Evolutionary conservation across 1,140 invertebrate species (phyloP).

Genomic region (Phenacoccus solenopsis): DNA sequence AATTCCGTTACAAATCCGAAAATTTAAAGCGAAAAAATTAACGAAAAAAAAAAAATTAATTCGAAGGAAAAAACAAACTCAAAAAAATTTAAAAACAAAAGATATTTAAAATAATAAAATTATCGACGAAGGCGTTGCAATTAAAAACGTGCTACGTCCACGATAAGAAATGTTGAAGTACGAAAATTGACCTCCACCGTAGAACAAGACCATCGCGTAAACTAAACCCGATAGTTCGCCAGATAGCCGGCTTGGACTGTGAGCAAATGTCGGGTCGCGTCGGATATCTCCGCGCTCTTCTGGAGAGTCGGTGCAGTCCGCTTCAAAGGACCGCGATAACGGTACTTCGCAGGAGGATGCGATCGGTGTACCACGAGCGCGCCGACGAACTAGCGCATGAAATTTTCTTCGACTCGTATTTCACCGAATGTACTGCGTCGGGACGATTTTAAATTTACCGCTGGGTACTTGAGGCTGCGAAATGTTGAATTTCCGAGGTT

Average conservation of each 20-base stretch:
- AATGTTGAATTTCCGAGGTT: too few species aligned
- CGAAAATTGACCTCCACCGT: conserved; percentile 11
- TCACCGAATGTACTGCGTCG: too few species aligned
- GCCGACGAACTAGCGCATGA: too few species aligned
- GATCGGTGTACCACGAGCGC: neutral
- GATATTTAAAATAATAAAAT: neutral
- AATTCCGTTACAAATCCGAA: neutral
- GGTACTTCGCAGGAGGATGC: neutral
- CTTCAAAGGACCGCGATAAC: neutral
- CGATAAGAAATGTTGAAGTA: neutral
- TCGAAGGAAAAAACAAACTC: neutral
- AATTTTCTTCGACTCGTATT: too few species aligned
- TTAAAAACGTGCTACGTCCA: neutral
- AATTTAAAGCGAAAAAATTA: neutral
- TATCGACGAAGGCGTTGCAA: neutral
- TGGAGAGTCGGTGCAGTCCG: conserved; percentile 9
- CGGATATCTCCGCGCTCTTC: conserved; percentile 13
- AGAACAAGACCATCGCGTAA: conserved; percentile 7
- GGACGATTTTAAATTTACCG: too few species aligned
- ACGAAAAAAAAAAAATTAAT: neutral
- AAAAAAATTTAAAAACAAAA: neutral
- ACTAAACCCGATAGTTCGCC: conserved; percentile 15
- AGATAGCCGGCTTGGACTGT: conserved; percentile 15
- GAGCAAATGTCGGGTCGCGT: conserved; percentile 8
- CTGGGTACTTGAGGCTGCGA: too few species aligned